phyloP scores from a whole-genome alignment of 2,888 invertebrate species.

The Operophtera brumata region DNA sequence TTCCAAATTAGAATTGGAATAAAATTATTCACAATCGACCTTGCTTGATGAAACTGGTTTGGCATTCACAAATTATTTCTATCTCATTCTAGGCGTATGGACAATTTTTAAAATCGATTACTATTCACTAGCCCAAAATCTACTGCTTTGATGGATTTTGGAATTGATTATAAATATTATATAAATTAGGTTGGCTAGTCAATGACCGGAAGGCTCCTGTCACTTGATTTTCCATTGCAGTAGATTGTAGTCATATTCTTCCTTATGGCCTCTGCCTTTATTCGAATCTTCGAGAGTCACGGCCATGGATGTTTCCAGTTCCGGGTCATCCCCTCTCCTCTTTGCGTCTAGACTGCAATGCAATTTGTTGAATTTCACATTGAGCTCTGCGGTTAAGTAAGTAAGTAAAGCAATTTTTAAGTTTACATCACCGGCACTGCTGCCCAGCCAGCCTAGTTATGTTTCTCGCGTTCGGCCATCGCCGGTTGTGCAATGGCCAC shows the following conservation, averaged over 20 bases:
- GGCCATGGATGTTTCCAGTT: constrained; percentile 60
- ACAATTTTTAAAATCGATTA: constrained; percentile 30
- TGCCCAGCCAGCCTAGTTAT: constrained; percentile 79
- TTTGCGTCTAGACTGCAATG: constrained; percentile 57
- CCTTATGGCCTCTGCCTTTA: constrained; percentile 14
- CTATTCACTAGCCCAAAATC: neutral
- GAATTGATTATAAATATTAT: neutral
- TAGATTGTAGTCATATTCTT: constrained; percentile 5
- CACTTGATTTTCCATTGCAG: constrained; percentile 7
- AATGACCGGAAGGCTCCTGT: neutral
- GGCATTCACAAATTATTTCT: constrained; percentile 63
- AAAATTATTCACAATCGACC: constrained; percentile 62
- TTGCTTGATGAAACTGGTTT: constrained; percentile 69
- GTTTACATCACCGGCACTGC: constrained; percentile 75
- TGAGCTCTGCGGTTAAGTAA: constrained; percentile 71
- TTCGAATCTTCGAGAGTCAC: constrained; percentile 48
- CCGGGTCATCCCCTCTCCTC: constrained; percentile 64
- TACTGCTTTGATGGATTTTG: neutral
- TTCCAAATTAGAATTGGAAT: constrained; percentile 51
- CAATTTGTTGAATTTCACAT: constrained; percentile 71
- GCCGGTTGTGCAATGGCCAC: constrained; percentile 71
- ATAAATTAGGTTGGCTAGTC: neutral
- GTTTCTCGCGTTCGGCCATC: constrained; percentile 79
- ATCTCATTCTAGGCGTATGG: constrained; percentile 45
- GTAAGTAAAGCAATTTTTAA: constrained; percentile 79